phyloP scores from a whole-genome alignment of 2,113 vertebrate species.

The Donacobius atricapilla region DNA sequence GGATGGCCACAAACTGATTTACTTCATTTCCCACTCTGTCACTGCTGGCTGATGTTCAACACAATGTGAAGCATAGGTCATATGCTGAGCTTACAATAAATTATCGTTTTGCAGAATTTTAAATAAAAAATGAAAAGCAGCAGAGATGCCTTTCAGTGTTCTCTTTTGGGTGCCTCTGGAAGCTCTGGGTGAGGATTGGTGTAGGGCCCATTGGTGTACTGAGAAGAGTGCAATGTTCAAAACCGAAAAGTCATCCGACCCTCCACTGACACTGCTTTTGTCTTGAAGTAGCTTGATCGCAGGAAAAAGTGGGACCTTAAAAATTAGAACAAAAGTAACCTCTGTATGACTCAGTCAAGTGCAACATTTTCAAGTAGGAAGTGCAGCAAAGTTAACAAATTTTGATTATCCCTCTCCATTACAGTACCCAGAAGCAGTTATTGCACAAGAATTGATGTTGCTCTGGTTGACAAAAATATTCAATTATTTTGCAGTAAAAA shows the following conservation, averaged over 20 bases:
- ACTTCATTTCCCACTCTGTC: neutral
- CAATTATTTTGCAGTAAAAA: neutral
- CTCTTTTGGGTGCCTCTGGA: neutral
- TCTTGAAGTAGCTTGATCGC: neutral
- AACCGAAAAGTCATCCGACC: neutral
- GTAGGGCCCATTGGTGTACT: neutral
- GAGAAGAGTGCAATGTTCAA: neutral
- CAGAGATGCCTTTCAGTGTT: neutral
- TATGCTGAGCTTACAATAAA: neutral
- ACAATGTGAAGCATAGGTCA: neutral
- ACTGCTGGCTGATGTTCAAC: neutral
- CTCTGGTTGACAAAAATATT: neutral
- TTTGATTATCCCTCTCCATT: neutral
- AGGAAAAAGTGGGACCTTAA: neutral
- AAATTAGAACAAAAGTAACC: neutral
- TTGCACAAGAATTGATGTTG: neutral
- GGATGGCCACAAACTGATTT: neutral
- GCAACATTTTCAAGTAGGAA: neutral
- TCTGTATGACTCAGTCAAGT: neutral
- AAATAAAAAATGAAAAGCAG: neutral
- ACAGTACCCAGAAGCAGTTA: neutral
- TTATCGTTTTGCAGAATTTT: neutral
- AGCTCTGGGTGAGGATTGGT: neutral
- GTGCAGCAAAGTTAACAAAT: neutral
- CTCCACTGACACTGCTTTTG: neutral